These are phyloP conservation scores for Bathynomus jamesi DNA, from an alignment of 1,140 invertebrate species.

Conservation along the genomic window DNA sequence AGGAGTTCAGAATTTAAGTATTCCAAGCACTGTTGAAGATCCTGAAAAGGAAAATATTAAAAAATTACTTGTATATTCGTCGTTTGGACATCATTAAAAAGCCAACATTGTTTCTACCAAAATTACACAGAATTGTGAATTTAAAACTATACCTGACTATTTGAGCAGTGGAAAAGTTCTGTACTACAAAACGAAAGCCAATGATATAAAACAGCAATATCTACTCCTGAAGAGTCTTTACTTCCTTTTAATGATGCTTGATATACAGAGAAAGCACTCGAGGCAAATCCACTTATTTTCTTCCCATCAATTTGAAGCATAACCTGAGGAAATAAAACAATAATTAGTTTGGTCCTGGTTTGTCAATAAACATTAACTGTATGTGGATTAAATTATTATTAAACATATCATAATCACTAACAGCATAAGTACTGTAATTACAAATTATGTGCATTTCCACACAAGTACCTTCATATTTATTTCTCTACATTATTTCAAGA, in stretches of 20 bases:
- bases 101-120: neutral
- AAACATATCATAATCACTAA: too few species aligned
- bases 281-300: neutral
- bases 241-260: neutral
- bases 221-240: neutral
- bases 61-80: neutral
- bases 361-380: too few species aligned
- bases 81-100: neutral
- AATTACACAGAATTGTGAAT: neutral
- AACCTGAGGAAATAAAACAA: neutral
- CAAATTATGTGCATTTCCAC: too few species aligned
- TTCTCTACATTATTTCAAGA: too few species aligned
- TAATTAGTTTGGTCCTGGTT: too few species aligned
- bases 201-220: neutral
- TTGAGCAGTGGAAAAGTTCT: neutral
- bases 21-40: neutral
- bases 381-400: too few species aligned
- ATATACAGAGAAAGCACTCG: neutral
- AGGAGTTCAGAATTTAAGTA: neutral
- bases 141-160: neutral
- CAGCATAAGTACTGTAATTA: too few species aligned
- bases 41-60: neutral
- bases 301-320: neutral
- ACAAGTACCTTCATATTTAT: too few species aligned
- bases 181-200: neutral